Conservation (phyloP, 92 coral and sea anemone genomes). For the Ricordea florida region DNA sequence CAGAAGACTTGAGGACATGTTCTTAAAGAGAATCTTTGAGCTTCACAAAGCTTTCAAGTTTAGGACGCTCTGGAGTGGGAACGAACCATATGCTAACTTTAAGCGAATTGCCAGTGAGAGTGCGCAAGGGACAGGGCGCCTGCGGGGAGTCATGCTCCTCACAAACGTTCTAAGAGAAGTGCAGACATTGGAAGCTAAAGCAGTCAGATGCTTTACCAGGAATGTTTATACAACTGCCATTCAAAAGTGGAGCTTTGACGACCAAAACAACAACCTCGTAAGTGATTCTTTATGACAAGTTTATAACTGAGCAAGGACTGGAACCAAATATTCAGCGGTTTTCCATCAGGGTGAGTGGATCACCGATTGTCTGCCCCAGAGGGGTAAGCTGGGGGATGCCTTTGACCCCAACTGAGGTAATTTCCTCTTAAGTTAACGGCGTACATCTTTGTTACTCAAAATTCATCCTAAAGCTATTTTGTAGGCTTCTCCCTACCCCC, state of each 20-base stretch:
- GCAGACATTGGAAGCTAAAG: background rate
- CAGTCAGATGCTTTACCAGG: background rate
- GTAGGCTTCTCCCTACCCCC: too few species aligned
- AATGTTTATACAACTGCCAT: background rate
- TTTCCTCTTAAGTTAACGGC: too few species aligned
- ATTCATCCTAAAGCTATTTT: too few species aligned
- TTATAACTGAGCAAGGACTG: too few species aligned
- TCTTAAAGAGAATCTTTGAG: background rate
- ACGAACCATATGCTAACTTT: background rate
- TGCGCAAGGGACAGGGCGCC: conserved; percentile 3
- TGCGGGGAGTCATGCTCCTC: background rate
- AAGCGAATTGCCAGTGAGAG: background rate
- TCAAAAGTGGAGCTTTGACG: background rate
- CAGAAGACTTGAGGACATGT: background rate
- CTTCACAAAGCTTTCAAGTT: background rate
- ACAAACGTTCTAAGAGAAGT: background rate
- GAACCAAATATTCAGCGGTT: too few species aligned
- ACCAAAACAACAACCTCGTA: background rate
- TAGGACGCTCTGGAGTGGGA: background rate
- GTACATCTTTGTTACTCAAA: too few species aligned
- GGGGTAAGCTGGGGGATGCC: too few species aligned
- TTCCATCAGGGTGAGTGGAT: too few species aligned
- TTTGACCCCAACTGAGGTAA: too few species aligned
- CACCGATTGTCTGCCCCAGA: too few species aligned
- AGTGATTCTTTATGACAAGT: background rate